A percentile compares a stretch with the other conserved stretches of the same genome.
These are phyloP conservation scores for Planiliza haematocheilus DNA, from an alignment of 2,113 vertebrate species.

Conservation along the genomic window DNA sequence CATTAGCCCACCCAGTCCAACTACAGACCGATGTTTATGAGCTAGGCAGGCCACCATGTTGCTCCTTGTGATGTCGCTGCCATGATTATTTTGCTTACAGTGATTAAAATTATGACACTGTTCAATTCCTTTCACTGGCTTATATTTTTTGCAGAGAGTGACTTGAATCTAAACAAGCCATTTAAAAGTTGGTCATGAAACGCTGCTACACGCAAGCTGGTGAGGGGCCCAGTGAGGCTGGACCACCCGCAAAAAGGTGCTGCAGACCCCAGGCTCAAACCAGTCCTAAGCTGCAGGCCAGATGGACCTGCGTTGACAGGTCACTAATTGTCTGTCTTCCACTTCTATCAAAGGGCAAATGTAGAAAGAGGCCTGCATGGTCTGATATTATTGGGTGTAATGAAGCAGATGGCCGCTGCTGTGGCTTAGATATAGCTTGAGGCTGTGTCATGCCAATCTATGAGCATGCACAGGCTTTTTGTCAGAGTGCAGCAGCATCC, in stretches of 20 bases:
- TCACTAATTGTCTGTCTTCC: constrained; percentile 57
- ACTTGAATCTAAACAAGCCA: constrained; percentile 59
- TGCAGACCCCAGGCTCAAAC: constrained; percentile 20
- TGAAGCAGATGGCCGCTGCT: constrained; percentile 44
- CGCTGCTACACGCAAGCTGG: constrained; percentile 44
- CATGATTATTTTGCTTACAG: constrained; percentile 44
- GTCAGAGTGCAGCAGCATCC: constrained; percentile 10
- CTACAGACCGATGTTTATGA: constrained; percentile 34
- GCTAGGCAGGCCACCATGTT: neutral
- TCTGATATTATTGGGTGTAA: constrained; percentile 50
- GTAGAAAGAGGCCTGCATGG: constrained; percentile 37
- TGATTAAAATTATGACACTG: constrained; percentile 51
- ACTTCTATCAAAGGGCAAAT: constrained; percentile 50
- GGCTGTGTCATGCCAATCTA: constrained; percentile 57
- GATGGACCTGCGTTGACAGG: constrained; percentile 58
- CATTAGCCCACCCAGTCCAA: constrained; percentile 32
- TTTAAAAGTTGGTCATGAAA: constrained; percentile 54
- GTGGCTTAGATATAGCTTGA: constrained; percentile 51
- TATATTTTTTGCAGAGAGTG: constrained; percentile 39
- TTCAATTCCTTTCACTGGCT: constrained; percentile 23
- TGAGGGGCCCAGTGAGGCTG: constrained; percentile 40
- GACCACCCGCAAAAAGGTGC: constrained; percentile 60
- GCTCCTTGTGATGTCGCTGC: constrained; percentile 26
- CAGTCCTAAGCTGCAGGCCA: constrained; percentile 35
- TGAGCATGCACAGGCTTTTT: constrained; percentile 36